Evolutionary conservation across 2,888 invertebrate genomes (phyloP), one percentile per base, ranked within the genome.

Genomic region (Euphydryas editha): DNA sequence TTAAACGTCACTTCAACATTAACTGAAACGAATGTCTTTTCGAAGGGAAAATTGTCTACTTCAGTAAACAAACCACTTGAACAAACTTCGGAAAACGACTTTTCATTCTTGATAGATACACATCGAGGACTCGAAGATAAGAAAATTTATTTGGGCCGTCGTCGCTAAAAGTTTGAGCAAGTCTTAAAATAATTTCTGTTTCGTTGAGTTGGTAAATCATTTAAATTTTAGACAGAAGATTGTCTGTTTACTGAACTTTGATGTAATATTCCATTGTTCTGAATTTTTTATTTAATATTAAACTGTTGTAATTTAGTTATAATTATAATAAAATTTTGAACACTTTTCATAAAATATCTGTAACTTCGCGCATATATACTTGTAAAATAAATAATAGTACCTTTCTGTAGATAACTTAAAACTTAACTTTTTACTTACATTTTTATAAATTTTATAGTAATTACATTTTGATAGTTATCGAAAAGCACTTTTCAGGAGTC

Each of bases 11-110:
- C 36, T 67, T 57, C 20, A 39, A 51, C 56, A n/a, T 70, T 67
- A 82, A 83, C 79, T 78, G 76, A 80, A 81, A 82, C 78, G 80
- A 82, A 84, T 84, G 75, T 77, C 80, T 83, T 82, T 82, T 79
- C 72, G 73, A 73, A 76, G 74, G 75, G 75, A 75, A 79, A 81
- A 80, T 82, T 80, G 80, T 78, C 76, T 56, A 18, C 44, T 80
- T 80, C 77, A 74, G 75, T 79, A 81, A 85, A 84, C 83, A 85
- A 86, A 83, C 80, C 80, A 77, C 79, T 80, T 68, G 65, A 73
- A 73, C 76, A 81, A 80, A 78, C 80, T 81, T 73, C 72, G 72
- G 73, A 75, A 76, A 82, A 81, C 80, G 81, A 78, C 77, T 83
- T 81, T 80, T 76, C 67, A 76, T 54, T 67, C 74, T 75, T 81